A percentile compares a stretch with the other conserved stretches of the same genome.
These are phyloP conservation scores for Paralichthys olivaceus DNA, from an alignment of 2,113 vertebrate genomes.

Conservation along the genomic window DNA sequence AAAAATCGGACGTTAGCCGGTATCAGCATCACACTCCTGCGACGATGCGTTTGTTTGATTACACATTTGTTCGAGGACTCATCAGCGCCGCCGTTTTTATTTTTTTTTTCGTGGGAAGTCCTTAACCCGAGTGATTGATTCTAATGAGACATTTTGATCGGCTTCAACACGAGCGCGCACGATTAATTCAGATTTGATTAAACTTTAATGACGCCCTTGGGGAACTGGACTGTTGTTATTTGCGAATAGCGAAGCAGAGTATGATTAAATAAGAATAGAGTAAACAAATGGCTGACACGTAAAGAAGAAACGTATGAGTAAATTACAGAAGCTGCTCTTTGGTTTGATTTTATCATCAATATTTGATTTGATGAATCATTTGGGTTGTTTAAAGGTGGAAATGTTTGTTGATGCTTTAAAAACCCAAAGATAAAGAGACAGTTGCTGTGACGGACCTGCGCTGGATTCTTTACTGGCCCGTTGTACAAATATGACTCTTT, in stretches of 20 bases:
- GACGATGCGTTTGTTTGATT: neutral
- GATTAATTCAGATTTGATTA: conserved; percentile 68
- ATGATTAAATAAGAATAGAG: conserved; percentile 27
- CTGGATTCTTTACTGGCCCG: too few relatives aligned
- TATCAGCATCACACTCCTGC: neutral
- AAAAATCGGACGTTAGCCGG: neutral
- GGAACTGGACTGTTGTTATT: conserved; percentile 62
- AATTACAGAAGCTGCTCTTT: neutral
- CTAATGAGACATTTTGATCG: conserved; percentile 68
- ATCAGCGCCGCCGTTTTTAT: conserved; percentile 26
- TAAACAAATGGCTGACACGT: conserved; percentile 15
- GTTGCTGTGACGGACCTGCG: too few relatives aligned
- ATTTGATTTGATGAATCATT: too few relatives aligned
- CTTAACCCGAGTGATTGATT: conserved; percentile 64
- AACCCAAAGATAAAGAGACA: too few relatives aligned
- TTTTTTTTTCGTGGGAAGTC: conserved; percentile 36
- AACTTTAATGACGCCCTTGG: conserved; percentile 59
- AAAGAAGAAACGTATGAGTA: neutral
- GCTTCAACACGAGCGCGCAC: conserved; percentile 42
- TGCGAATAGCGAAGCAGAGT: conserved; percentile 28
- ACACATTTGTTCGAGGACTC: neutral
- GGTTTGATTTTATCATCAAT: too few relatives aligned
- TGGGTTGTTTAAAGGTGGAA: too few relatives aligned
- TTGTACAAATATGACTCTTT: too few relatives aligned
- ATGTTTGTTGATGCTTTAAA: too few relatives aligned